Conservation (phyloP, 2,797 vertebrate genomes). For the Phoeniculus purpureus region DNA sequence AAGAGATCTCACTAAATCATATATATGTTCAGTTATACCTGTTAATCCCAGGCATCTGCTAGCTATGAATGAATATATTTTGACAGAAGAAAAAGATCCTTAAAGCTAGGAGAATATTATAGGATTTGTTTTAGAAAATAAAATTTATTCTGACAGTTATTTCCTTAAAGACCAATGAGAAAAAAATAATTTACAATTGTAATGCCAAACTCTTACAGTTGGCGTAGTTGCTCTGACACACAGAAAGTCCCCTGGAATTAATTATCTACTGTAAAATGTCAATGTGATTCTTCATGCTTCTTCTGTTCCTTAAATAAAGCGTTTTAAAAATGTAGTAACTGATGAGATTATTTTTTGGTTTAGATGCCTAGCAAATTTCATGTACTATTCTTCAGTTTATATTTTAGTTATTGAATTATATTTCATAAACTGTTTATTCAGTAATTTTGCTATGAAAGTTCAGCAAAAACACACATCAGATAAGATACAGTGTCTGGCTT, state of each 20-base stretch:
- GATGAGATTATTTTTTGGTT: not conserved
- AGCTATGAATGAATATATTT: not conserved
- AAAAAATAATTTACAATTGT: not conserved
- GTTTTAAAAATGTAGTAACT: not conserved
- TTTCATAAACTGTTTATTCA: not conserved
- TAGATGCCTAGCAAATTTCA: not conserved
- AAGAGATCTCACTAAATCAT: slow-evolving; percentile 1
- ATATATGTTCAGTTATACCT: not conserved
- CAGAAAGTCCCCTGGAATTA: not conserved
- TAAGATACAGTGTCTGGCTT: not conserved
- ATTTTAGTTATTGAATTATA: not conserved
- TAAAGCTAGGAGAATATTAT: not conserved
- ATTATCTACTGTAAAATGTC: not conserved
- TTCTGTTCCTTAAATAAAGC: not conserved
- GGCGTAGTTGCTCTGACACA: not conserved
- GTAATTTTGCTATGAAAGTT: not conserved
- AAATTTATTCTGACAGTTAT: not conserved
- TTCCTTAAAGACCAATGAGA: not conserved
- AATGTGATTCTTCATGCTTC: not conserved
- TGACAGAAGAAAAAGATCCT: not conserved
- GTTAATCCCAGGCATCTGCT: not conserved
- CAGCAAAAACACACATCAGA: not conserved
- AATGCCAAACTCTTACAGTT: not conserved
- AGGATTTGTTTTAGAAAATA: not conserved
- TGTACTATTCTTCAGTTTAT: not conserved